Evolutionary conservation across 2,888 invertebrate species (phyloP), one percentile per base, ranked within the genome.

Genomic region (Rotaria magnacalcarata): DNA sequence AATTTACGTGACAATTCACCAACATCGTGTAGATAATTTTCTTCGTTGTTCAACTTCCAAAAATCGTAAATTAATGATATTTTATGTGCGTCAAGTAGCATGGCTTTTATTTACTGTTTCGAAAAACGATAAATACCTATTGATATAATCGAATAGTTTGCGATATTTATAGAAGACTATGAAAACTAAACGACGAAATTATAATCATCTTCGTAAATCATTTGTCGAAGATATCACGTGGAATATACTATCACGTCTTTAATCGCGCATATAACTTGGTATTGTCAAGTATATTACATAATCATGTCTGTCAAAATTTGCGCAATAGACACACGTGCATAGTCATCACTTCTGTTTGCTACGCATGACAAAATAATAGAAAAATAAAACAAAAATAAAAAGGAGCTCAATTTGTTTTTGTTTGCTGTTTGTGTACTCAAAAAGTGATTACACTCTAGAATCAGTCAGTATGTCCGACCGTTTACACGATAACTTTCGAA

Each of bases 21-120:
- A 2, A 47, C 80, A 47, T 80, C 80, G 11, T 47, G 80, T 47
- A 80, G 3, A 43, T 80, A 80, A 47, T 80, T 47, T 10, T 80
- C 80, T 47, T 80, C 47, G 16, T 43, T n/a, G 24, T 80, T 47
- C n/a, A 80, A 24, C 7, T 80, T 80, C 80, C 80, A 80, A 24
- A 80, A 47, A n/a, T 80, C 47, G 4, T 80, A 80, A 19, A 80
- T 80, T 80, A 80, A 47, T 4, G 80, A 80, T 43, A 80, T 47
- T 47, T 80, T 80, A 47, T 43, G 21, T n/a, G 80, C 24, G 47
- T 80, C 80, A 47, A 80, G 80, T 47, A 80, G 47, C 80, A 80
- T 80, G 11, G 5, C n/a, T 43, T 47, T 47, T 27, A 16, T 34
- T 27, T 56, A 1, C 34, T n/a, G 34, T 67, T 34, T 16, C 21